Base-by-base conservation (phyloP, 2,888 invertebrate species). In the Ditula angustiorana region DNA sequence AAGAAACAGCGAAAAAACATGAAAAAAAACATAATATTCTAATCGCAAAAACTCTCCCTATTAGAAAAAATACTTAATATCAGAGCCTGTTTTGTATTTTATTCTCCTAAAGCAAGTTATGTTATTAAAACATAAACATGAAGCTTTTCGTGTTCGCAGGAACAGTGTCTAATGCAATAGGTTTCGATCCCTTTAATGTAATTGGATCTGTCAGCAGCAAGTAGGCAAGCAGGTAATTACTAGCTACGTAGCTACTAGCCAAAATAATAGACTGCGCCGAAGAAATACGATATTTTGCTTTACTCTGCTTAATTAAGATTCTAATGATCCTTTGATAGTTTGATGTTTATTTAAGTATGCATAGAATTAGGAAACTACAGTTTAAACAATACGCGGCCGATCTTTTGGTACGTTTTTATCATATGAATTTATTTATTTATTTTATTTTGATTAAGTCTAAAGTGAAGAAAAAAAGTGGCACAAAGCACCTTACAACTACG, bases 131-230 rank as follows among this genome's bases (percentile, higher is more conserved):
- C 26, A n/a, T 8, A 24, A 56, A 56, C 33, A 35, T n/a, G n/a
- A n/a, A n/a, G n/a, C n/a, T n/a, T n/a, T n/a, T n/a, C n/a, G n/a
- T n/a, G n/a, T n/a, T n/a, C n/a, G 2, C 44, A 33, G 21, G 41
- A 63, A 50, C 52, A 64, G 77, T 77, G 76, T 74, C 79, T 82
- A 84, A 87, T 83, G 80, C 82, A 82, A 82, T 80, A 71, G 78
- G 78, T 78, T 82, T 82, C 83, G 81, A 86, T 84, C 83, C 82
- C 81, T 86, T 84, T 83, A 84, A 82, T 85, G 85, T 90, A 91
- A 92, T 90, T 89, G 90, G 86, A 90, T 85, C 87, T 90, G 90
- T 91, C 91, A 87, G 85, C 75, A 78, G 80, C 90, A 90, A 88
- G 83, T 79, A 79, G 76, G 78, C 80, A 80, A 79, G 67, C 85